Evolutionary conservation across 2,797 vertebrate species (phyloP).

Genomic region (Sebastiscus albofasciatus): DNA sequence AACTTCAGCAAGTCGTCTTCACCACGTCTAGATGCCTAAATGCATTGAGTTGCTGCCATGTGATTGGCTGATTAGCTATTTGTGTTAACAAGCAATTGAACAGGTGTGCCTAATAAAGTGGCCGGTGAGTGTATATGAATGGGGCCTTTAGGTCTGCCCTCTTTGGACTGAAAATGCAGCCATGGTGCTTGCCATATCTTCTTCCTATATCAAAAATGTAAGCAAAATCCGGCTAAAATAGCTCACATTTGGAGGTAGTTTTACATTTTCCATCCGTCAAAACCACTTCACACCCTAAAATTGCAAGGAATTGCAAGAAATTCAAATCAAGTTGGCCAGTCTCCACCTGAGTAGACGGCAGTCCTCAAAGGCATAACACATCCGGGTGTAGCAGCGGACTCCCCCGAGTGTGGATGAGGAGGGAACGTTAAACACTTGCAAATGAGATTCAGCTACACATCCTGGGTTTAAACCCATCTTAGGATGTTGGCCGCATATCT

Average conservation of each 20-base stretch:
- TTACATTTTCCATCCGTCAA: neutral
- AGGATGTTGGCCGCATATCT: conserved; percentile 16
- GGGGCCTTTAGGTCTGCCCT: neutral
- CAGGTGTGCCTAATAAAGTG: no score
- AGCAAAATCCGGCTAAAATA: neutral
- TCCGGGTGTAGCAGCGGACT: conserved; percentile 1
- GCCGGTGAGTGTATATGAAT: no score
- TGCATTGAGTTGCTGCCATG: no score
- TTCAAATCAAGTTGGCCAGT: neutral
- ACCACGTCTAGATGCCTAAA: no score
- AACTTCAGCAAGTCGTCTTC: no score
- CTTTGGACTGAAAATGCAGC: neutral
- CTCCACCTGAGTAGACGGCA: conserved; percentile 5
- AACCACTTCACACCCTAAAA: conserved; percentile 14
- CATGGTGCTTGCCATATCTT: neutral
- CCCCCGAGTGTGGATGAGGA: conserved; percentile 12
- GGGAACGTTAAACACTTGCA: conserved; percentile 44
- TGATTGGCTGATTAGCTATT: no score
- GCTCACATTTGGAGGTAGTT: neutral
- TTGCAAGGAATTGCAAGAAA: conserved; percentile 1
- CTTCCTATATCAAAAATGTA: neutral
- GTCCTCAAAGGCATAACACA: conserved; percentile 37
- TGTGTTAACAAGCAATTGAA: no score
- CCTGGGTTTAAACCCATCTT: conserved; percentile 20
- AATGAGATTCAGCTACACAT: conserved; percentile 39